Evolutionary conservation across 2,797 vertebrate species (phyloP).

Genomic region (Poeciliopsis gracilis): DNA sequence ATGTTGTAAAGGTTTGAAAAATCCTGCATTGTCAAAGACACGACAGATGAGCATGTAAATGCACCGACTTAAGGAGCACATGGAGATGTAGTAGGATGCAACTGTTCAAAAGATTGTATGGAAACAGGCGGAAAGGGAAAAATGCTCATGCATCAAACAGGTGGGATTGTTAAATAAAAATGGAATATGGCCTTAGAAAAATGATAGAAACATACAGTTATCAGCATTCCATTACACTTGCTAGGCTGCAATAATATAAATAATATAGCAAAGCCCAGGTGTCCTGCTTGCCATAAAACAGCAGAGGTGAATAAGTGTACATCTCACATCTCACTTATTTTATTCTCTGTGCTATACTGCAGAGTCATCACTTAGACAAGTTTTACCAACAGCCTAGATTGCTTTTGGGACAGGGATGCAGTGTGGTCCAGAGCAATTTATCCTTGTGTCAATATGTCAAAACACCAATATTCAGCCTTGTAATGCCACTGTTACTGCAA

Average conservation of each 20-base stretch:
- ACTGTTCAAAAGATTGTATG: background rate
- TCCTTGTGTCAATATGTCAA: slow-evolving; percentile 76
- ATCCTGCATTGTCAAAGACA: background rate
- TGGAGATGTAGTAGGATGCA: background rate
- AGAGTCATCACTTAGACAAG: slow-evolving; percentile 77
- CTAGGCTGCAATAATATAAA: slow-evolving; percentile 54
- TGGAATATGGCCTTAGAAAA: background rate
- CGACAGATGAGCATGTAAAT: background rate
- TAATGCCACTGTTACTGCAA: slow-evolving; percentile 64
- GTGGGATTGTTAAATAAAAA: background rate
- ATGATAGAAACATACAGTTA: slow-evolving; percentile 18
- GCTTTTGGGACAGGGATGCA: slow-evolving; percentile 84
- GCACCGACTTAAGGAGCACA: background rate
- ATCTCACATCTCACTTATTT: slow-evolving; percentile 73
- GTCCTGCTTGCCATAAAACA: slow-evolving; percentile 37
- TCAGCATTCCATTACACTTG: slow-evolving; percentile 24
- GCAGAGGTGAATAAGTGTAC: slow-evolving; percentile 53
- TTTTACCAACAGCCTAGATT: slow-evolving; percentile 82
- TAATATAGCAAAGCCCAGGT: slow-evolving; percentile 55
- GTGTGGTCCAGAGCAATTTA: slow-evolving; percentile 87
- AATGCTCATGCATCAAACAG: background rate
- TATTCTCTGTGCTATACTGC: slow-evolving; percentile 68
- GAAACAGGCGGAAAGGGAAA: slow-evolving; percentile 2
- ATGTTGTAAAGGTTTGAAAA: background rate
- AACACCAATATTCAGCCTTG: slow-evolving; percentile 74